Base-by-base conservation (phyloP, 2,113 vertebrate genomes). In the Tonatia bakeri region DNA sequence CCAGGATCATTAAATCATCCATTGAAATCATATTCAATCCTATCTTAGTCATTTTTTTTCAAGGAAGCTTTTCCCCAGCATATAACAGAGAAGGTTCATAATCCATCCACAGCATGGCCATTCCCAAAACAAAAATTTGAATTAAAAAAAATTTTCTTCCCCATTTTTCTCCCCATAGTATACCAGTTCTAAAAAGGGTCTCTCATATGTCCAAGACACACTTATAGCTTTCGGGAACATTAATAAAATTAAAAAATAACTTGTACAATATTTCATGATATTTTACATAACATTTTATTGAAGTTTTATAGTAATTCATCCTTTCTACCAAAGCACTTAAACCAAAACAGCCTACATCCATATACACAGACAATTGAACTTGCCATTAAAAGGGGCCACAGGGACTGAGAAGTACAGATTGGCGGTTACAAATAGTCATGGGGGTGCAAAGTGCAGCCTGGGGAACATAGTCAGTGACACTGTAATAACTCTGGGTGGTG, bases 271-370 rank as follows among this genome's bases (percentile, higher is more conserved):
- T 69, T 91, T 84, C 15, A 24, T 85, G 24, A 75, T n/a, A 95
- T 43, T 91, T 94, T 54, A 75, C 1, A 69, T 43, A 86, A 83
- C 4, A 83, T 81, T 96, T 93, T 93, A 95, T 64, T 87, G 9
- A 83, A 24, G 26, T 43, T 84, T 92, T 81, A 96, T 6, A 81
- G 47, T 75, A 80, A 89, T 85, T 61, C 38, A 85, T 13, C 38
- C 47, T 84, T 87, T 87, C 33, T 50, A 69, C 15, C 17, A 89
- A 4, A 40, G 36, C 54, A 91, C 40, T 85, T 61, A 9, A 82
- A 81, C 14, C 31, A 76, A 86, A 94, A 92, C 45, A 77, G 31
- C 38, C 75, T 52, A 75, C 22, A 70, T 40, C 14, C 40, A 36
- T 20, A 89, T n/a, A 86, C 8, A 52, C 20, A 87, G 24, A 47